These are phyloP conservation scores for Protaetia brevitarsis DNA, from an alignment of 1,140 invertebrate species.

Conservation along the genomic window DNA sequence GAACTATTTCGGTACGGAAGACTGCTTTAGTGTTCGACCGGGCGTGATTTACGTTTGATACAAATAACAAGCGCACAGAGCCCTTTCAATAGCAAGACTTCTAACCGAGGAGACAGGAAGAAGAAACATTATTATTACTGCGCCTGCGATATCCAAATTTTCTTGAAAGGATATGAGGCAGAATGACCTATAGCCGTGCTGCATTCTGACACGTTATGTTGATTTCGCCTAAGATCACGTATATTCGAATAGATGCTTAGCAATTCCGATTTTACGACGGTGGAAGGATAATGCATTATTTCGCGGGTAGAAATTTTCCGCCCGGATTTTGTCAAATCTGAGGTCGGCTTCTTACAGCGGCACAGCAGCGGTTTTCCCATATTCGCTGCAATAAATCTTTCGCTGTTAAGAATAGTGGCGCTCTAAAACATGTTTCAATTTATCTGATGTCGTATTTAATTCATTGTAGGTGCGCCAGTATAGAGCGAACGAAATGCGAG, in stretches of 20 bases:
- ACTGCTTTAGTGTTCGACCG: neutral
- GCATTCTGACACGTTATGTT: no score
- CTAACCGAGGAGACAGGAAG: neutral
- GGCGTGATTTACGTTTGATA: neutral
- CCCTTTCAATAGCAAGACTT: neutral
- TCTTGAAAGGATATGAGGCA: no score
- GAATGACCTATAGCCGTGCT: no score
- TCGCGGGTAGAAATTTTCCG: neutral
- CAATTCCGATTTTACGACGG: neutral
- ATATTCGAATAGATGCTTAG: neutral
- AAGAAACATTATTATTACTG: no score
- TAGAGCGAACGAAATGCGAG: neutral
- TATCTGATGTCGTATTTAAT: neutral
- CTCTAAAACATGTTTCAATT: neutral
- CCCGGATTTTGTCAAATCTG: neutral
- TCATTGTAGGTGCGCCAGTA: neutral
- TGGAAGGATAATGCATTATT: neutral
- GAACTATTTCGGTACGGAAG: conserved; percentile 1
- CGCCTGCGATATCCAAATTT: no score
- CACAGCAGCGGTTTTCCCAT: neutral
- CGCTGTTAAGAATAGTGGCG: neutral
- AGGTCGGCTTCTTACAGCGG: neutral
- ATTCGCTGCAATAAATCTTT: neutral
- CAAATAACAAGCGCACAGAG: neutral
- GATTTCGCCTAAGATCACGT: neutral